These are phyloP conservation scores for Forbesichthys agassizii DNA, from an alignment of 2,113 vertebrate genomes.

Conservation along the genomic window DNA sequence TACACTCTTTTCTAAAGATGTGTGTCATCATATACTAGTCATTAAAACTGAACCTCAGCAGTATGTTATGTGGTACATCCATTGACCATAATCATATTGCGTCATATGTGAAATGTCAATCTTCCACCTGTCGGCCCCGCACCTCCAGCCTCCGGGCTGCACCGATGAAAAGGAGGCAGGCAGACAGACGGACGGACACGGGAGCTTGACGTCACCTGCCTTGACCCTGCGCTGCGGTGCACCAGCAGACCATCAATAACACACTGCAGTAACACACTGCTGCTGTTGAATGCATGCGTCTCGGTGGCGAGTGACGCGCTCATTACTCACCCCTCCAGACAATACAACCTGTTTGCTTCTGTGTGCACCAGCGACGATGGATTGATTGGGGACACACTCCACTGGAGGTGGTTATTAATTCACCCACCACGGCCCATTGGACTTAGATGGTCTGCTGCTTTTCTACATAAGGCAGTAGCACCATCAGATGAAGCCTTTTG, in stretches of 20 bases:
- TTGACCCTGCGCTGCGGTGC: slow-evolving; percentile 6
- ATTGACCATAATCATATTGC: background rate
- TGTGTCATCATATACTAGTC: too few relatives aligned
- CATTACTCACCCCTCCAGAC: slow-evolving; percentile 22
- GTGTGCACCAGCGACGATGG: slow-evolving; percentile 2
- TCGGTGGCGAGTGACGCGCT: slow-evolving; percentile 14
- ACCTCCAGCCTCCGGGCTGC: too few relatives aligned
- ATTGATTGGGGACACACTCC: slow-evolving; percentile 26
- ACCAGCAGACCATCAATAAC: background rate
- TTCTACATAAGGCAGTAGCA: background rate
- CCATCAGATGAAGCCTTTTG: too few relatives aligned
- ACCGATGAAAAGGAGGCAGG: background rate
- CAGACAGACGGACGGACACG: background rate
- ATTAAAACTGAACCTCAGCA: too few relatives aligned
- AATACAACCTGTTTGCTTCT: slow-evolving; percentile 10
- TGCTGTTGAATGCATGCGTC: slow-evolving; percentile 20
- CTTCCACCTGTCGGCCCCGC: too few relatives aligned
- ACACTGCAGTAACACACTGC: background rate
- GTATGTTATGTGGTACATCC: background rate
- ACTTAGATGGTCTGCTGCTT: background rate
- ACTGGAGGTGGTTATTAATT: slow-evolving; percentile 25
- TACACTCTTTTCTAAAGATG: background rate
- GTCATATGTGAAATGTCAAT: too few relatives aligned
- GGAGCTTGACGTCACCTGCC: background rate
- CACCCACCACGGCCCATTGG: background rate